Evolutionary conservation across 2,113 vertebrate genomes (phyloP), one percentile per base, ranked within the genome.

Genomic region (Triplophysa siluroides): DNA sequence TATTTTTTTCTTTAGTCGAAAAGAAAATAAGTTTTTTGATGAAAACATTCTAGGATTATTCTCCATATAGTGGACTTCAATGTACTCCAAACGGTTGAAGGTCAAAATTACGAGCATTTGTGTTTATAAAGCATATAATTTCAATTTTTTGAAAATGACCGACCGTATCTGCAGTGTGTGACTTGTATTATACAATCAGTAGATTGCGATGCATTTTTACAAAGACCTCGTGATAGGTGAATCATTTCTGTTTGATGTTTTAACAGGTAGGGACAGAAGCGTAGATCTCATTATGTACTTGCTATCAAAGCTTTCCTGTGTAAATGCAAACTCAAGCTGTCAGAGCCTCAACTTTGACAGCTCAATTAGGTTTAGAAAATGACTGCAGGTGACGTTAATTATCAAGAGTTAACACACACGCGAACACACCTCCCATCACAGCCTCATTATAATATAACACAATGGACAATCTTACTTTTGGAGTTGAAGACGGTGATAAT

Each of bases 321-420:
- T 78, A 60, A 61, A 43, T 64, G 21, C 68, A 23, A 76, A 71
- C 61, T 65, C 60, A 70, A 78, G 75, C 70, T 75, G 63, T 41
- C 41, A 75, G 76, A 76, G 26, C 78, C 58, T 71, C 63, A 70
- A 75, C 47, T 79, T 62, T 84, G 79, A 79, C 76, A 65, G 79
- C 76, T 84, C 79, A 84, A 79, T 79, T 84, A 79, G 70, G 18
- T 75, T 70, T 69, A 69, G 76, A 79, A 50, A 70, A 71, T 81
- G 64, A 84, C 65, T 67, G 68, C 78, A 72, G 67, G 78, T 83
- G 67, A 70, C 50, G 58, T 65, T 81, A 84, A 84, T 84, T 81
- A 84, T 76, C 76, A 83, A 79, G 76, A 66, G 81, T 79, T 83
- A 83, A 58, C 78, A 80, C 66, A n/a, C 19, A 26, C n/a, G 33